Percentiles rank a stretch among this genome's conserved stretches.
These are phyloP conservation scores for Esox masquinongy DNA, from an alignment of 2,797 vertebrate species.

Conservation along the genomic window DNA sequence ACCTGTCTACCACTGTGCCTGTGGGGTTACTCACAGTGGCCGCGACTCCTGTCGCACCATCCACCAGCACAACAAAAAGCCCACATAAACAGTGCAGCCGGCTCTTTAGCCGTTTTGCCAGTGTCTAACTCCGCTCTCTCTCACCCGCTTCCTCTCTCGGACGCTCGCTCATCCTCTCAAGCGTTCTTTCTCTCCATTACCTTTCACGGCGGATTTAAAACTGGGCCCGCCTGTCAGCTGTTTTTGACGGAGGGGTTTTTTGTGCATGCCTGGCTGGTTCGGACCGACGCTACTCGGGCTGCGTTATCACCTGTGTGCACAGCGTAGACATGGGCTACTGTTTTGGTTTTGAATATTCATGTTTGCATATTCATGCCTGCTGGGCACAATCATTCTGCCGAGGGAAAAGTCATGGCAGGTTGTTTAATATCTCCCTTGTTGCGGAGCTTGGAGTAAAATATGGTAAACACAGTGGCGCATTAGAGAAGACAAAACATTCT, in stretches of 20 bases:
- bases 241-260: conserved; percentile 21
- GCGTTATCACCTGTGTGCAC: conserved; percentile 34
- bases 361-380: conserved; percentile 39
- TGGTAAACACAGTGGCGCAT: conserved; percentile 30
- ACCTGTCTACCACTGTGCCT: not conserved
- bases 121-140: not conserved
- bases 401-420: conserved; percentile 22
- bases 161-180: not conserved
- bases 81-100: not conserved
- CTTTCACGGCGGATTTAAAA: conserved; percentile 9
- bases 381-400: conserved; percentile 28
- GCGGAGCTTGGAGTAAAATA: conserved; percentile 27
- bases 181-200: not conserved
- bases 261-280: conserved; percentile 21
- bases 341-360: conserved; percentile 49
- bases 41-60: not conserved
- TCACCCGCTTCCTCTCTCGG: not conserved
- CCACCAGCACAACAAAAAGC: not conserved
- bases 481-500: conserved; percentile 18
- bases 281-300: not conserved
- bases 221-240: conserved; percentile 1
- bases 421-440: conserved; percentile 38
- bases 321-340: conserved; percentile 27
- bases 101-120: not conserved
- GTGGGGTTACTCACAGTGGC: not conserved